Evolutionary conservation across 2,113 vertebrate genomes (phyloP), one percentile per base, ranked within the genome.

Genomic region (Ornithorhynchus anatinus): DNA sequence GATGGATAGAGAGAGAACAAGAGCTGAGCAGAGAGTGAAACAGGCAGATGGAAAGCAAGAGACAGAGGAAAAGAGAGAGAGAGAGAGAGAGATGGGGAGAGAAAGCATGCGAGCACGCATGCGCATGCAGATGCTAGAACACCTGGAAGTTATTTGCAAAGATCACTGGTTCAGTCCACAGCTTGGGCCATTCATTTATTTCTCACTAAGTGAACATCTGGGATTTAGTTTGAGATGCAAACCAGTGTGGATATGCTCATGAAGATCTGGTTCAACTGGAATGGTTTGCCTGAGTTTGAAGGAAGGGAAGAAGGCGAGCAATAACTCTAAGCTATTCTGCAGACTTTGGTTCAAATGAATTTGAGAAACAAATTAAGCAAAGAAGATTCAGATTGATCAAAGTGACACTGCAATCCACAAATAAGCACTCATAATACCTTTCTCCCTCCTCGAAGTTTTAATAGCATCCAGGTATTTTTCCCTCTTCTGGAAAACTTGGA

Each of bases 71-170:
- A 32, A 27, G 25, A 39, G 35, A 20, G 33, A 22, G 42, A 11
- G 42, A 27, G 45, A 16, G 43, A 45, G 43, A 45, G 43, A 45
- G 43, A 14, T 22, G 44, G 33, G 58, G 39, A 70, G 50, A 60
- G 53, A 20, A 38, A 32, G 69, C 63, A 52, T 69, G 65, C 74
- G 32, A 66, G 59, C 39, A 16, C n/a, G n/a, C n/a, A n/a, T n/a
- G n/a, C n/a, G n/a, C n/a, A 12, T 68, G 63, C 66, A 66, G 63
- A 79, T 84, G 70, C 67, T 75, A 81, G 10, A 60, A 85, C 81
- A 85, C 85, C 78, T 89, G 84, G 81, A 86, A 76, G 68, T 71
- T 78, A 83, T 89, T 88, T 86, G 58, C 61, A 63, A 65, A 50
- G 77, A 75, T 73, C 73, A 48, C 53, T 71, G 69, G 60, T 82